Conservation (phyloP, 2,113 vertebrate species). For the Pica pica region DNA sequence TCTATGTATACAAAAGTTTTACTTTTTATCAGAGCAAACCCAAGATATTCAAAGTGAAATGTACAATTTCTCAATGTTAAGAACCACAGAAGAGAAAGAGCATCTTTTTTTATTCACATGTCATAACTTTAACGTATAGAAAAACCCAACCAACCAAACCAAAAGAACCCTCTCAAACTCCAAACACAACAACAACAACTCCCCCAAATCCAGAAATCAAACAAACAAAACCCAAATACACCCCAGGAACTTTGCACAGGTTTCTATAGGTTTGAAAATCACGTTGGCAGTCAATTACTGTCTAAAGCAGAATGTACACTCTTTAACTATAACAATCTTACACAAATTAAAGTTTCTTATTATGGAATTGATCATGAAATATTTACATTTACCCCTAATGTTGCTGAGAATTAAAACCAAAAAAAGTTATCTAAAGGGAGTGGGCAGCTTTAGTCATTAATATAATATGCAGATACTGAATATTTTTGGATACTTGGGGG, state of each 20-base stretch:
- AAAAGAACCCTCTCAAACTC: not conserved
- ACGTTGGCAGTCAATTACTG: not conserved
- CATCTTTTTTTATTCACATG: not conserved
- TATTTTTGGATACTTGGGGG: not conserved
- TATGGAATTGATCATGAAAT: not conserved
- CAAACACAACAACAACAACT: not conserved
- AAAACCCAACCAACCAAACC: not conserved
- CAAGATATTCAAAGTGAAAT: not conserved
- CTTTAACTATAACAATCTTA: not conserved
- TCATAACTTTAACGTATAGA: not conserved
- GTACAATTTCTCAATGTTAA: not conserved
- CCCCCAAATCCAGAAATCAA: not conserved
- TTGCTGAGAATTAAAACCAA: not conserved
- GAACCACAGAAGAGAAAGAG: not conserved
- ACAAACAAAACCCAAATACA: not conserved
- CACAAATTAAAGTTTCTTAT: not conserved
- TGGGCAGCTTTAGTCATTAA: not conserved
- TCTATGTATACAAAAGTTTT: not conserved
- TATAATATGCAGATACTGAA: not conserved
- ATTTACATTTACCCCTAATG: not conserved
- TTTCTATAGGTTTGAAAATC: not conserved
- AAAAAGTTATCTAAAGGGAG: not conserved
- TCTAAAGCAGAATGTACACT: not conserved
- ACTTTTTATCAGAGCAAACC: constrained; percentile 2
- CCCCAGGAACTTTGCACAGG: not conserved